phyloP scores from a whole-genome alignment of 1,140 invertebrate genomes.

The Macrosteles quadrilineatus region DNA sequence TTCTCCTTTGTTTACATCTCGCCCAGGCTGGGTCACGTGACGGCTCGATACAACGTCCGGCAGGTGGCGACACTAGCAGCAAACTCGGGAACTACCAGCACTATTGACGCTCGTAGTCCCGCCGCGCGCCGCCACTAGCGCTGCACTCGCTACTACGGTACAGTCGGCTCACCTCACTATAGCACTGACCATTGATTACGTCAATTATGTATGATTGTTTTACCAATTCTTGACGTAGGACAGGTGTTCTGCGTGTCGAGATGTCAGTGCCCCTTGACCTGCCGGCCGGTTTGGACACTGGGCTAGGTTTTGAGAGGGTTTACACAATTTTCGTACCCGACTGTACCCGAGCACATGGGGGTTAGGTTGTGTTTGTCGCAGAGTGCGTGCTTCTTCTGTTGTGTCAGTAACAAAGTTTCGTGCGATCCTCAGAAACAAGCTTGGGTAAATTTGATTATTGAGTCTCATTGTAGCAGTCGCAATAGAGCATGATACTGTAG shows the following conservation, averaged over 20 bases:
- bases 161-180: too few relatives aligned
- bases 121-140: not conserved
- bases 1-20: too few relatives aligned
- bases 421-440: too few relatives aligned
- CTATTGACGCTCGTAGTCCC: conserved; percentile 8
- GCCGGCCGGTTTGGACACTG: not conserved
- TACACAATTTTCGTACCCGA: not conserved
- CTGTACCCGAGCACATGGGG: conserved; percentile 8
- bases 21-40: too few relatives aligned
- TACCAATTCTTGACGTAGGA: not conserved
- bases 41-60: not conserved
- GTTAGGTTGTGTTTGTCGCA: not conserved
- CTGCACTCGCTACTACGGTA: not conserved
- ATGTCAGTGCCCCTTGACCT: not conserved
- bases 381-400: not conserved
- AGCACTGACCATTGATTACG: not conserved
- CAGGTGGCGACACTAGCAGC: not conserved
- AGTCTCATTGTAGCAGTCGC: too few relatives aligned
- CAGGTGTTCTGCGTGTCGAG: not conserved
- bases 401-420: too few relatives aligned
- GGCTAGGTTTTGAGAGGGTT: not conserved
- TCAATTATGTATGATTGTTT: not conserved
- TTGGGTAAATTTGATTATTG: too few relatives aligned
- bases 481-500: too few relatives aligned
- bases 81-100: not conserved